Percentiles rank a stretch among this genome's conserved stretches.
Evolutionary conservation across 1,140 invertebrate genomes (phyloP).

Genomic region (Drosophila carrolli): DNA sequence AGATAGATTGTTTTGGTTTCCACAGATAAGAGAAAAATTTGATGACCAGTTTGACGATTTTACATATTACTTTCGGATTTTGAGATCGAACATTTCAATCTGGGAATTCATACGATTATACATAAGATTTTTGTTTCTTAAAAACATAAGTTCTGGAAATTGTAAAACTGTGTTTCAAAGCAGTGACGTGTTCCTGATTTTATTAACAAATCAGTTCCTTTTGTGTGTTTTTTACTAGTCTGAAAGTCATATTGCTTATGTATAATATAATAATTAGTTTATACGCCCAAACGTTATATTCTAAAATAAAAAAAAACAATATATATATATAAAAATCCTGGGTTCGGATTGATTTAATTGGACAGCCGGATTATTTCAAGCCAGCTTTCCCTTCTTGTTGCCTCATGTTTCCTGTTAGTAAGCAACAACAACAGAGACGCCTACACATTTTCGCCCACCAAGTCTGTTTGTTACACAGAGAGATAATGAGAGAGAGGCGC

Average conservation of each 20-base stretch:
- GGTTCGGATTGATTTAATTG: constrained; percentile 1
- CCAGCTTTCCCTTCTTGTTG: background rate
- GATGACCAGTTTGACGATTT: too few relatives aligned
- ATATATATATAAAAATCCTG: background rate
- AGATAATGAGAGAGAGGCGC: background rate
- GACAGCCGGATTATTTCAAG: background rate
- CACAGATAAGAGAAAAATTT: background rate
- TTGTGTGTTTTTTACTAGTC: too few relatives aligned
- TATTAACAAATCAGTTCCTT: too few relatives aligned
- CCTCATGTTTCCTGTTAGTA: background rate
- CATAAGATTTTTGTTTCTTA: too few relatives aligned
- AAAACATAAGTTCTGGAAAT: too few relatives aligned
- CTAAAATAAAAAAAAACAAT: background rate
- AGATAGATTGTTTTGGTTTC: background rate
- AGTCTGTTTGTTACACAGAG: background rate
- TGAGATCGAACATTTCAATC: too few relatives aligned
- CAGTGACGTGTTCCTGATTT: too few relatives aligned
- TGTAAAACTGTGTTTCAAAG: too few relatives aligned
- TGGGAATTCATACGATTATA: too few relatives aligned
- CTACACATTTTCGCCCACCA: constrained; percentile 17
- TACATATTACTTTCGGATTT: too few relatives aligned
- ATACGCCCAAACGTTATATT: background rate
- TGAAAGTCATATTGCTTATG: too few relatives aligned
- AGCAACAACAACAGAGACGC: constrained; percentile 15
- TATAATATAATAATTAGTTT: too few relatives aligned